phyloP scores from a whole-genome alignment of 2,797 vertebrate species.

The Notolabrus celidotus region DNA sequence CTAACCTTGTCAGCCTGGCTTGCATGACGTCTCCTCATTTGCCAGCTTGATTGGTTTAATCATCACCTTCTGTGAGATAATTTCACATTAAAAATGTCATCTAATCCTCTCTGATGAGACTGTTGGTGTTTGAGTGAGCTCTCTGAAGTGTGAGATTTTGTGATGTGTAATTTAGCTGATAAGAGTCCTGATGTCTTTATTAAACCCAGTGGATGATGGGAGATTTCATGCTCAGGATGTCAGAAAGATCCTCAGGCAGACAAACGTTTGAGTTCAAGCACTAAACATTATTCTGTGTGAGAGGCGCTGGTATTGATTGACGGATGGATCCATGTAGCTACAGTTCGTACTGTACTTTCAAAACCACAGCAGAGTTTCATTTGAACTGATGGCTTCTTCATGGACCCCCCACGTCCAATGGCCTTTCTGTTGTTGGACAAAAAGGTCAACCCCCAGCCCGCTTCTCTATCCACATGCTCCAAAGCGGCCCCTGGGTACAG shows the following conservation, averaged over 20 bases:
- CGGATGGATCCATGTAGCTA: constrained; percentile 2
- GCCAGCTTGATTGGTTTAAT: constrained; percentile 31
- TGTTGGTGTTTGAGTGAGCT: constrained; percentile 5
- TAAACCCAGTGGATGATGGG: constrained; percentile 1
- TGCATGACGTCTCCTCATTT: constrained; percentile 14
- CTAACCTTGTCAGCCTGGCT: constrained; percentile 39
- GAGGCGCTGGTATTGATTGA: neutral
- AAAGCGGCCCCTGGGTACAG: constrained; percentile 3
- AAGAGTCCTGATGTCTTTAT: constrained; percentile 25
- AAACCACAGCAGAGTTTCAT: neutral
- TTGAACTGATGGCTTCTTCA: neutral
- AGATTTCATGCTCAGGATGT: constrained; percentile 23
- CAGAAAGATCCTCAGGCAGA: neutral
- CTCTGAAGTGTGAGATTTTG: constrained; percentile 15
- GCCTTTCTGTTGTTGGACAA: constrained; percentile 13
- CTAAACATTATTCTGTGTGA: neutral
- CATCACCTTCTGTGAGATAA: constrained; percentile 43
- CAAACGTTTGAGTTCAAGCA: constrained; percentile 1
- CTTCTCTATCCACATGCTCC: neutral
- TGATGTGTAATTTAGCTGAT: constrained; percentile 33
- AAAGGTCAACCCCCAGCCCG: constrained; percentile 10
- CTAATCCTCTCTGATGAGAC: constrained; percentile 3
- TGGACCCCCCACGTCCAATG: neutral
- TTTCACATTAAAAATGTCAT: constrained; percentile 20
- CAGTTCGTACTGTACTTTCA: constrained; percentile 4